Base-by-base conservation (phyloP, 2,113 vertebrate species). In the Hippoglossus stenolepis region DNA sequence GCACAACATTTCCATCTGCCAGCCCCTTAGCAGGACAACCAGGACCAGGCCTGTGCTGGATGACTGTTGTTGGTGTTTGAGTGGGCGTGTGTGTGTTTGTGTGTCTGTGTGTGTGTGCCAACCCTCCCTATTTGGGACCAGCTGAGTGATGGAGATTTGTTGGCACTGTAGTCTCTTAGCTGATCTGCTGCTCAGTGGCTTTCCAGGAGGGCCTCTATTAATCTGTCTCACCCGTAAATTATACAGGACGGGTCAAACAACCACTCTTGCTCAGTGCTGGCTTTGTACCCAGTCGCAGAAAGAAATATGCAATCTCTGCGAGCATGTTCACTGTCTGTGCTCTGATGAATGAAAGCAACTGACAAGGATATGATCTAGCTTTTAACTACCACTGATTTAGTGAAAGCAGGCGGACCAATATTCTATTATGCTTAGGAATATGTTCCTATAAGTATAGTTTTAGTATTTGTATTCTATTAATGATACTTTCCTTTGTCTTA, bases 171-270 rank as follows among this genome's bases (percentile, higher is more conserved):
- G 85, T 73, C 62, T 79, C 85, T 84, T 62, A 72, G 87, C 84
- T 90, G 86, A 91, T 90, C 82, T 87, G 87, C 83, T 74, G 84
- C 85, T 89, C 89, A 90, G 75, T 84, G 85, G 90, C 86, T 90
- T 91, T 90, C 90, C 90, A 87, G 85, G 86, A 90, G 85, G 82
- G 53, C 83, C 68, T 84, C 80, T 81, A 89, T 90, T 90, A 91
- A 91, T 91, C 85, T 61, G 53, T 73, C 77, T 70, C 72, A 51
- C 54, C 57, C 64, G 35, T 86, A 88, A 90, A 91, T 83, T 87
- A 89, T 88, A 88, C 84, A 80, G 56, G 53, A 81, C 51, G n/a
- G 83, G 85, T 87, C 83, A 84, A 70, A 73, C 77, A 56, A 45
- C 14, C 14, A 0, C 67, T 65, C 65, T 28, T 66, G 78, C 90